Evolutionary conservation across 2,113 vertebrate genomes (phyloP).

Genomic region (Nothoprocta pentlandii): DNA sequence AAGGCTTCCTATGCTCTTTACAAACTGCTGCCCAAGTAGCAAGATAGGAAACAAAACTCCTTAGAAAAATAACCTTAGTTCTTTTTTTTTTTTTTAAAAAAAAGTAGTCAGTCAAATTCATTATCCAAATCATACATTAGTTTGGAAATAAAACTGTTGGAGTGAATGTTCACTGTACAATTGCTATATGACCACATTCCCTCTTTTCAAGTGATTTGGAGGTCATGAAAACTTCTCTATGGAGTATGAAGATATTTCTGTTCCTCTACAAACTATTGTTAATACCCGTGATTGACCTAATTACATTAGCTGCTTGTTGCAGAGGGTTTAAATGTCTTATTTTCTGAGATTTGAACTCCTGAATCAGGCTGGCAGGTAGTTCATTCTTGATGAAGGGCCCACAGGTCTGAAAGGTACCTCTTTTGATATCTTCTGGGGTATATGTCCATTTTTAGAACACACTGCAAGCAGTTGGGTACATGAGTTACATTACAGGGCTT

Average conservation of each 20-base stretch:
- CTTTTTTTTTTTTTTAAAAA: no score
- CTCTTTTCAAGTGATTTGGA: not conserved
- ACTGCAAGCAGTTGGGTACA: not conserved
- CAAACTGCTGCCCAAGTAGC: not conserved
- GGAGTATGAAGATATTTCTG: not conserved
- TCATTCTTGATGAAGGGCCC: fast-evolving
- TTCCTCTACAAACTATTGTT: not conserved
- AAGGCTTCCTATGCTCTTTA: not conserved
- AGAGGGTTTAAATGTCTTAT: not conserved
- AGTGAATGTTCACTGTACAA: not conserved
- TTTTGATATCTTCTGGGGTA: not conserved
- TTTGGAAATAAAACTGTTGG: not conserved
- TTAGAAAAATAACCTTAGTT: not conserved
- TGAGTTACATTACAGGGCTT: not conserved
- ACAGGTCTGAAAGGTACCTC: not conserved
- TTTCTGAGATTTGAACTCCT: not conserved
- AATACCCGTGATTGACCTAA: not conserved
- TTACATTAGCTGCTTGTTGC: not conserved
- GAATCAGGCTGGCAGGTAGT: not conserved
- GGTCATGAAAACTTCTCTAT: not conserved
- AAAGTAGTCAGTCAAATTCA: not conserved
- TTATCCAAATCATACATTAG: not conserved
- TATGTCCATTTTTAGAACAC: not conserved
- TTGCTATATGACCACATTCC: not conserved
- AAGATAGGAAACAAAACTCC: not conserved